Evolutionary conservation across 2,113 vertebrate species (phyloP).

Genomic region (Lophura nycthemera): DNA sequence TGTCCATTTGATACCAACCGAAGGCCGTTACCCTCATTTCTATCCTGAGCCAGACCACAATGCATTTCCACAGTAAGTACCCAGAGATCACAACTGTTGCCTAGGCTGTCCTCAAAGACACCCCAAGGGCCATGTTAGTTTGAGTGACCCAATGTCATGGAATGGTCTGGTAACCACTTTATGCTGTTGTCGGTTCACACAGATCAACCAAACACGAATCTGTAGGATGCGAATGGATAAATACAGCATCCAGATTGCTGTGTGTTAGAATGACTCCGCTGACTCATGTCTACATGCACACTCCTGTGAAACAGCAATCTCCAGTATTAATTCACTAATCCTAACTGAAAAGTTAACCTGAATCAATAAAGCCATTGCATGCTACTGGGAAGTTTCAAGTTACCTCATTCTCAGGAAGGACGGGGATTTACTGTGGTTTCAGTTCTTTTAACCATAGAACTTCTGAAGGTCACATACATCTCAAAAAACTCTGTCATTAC

Average conservation of each 20-base stretch:
- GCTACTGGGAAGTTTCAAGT: neutral
- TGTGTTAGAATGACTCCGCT: neutral
- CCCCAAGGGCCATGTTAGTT: neutral
- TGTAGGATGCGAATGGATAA: rapidly evolving
- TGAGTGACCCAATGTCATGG: neutral
- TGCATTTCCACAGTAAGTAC: neutral
- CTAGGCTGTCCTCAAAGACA: neutral
- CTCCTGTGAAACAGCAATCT: neutral
- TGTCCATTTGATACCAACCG: neutral
- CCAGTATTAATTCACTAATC: neutral
- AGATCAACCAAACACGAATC: rapidly evolving
- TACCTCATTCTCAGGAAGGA: neutral
- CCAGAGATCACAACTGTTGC: neutral
- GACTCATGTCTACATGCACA: neutral
- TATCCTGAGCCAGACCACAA: neutral
- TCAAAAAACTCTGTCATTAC: neutral
- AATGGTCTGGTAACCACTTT: neutral
- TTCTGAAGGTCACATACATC: neutral
- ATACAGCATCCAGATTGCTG: neutral
- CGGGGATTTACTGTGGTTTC: neutral
- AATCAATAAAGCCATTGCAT: neutral
- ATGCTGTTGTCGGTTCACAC: neutral
- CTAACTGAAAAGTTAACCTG: neutral
- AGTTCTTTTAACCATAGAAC: neutral
- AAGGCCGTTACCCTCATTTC: neutral